Evolutionary conservation across 2,888 invertebrate species (phyloP).

Genomic region (Campoplex capitator): DNA sequence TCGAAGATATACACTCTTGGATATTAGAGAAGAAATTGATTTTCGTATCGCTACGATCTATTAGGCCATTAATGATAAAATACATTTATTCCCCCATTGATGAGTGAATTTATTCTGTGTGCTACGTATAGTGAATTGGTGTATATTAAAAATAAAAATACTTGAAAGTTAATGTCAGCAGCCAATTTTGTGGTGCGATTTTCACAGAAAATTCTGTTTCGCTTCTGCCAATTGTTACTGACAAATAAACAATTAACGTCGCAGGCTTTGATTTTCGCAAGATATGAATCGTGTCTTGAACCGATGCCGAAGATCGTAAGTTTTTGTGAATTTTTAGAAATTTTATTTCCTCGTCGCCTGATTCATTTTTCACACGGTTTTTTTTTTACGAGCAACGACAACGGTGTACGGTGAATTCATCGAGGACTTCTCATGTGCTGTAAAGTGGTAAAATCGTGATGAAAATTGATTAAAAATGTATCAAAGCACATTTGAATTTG

Average conservation of each 20-base stretch:
- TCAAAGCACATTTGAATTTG: neutral
- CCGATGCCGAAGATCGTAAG: neutral
- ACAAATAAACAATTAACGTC: neutral
- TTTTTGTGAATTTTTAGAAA: neutral
- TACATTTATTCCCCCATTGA: conserved; percentile 18
- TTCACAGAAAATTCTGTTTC: neutral
- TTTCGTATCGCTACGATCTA: conserved; percentile 41
- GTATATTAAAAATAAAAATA: neutral
- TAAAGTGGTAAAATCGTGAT: neutral
- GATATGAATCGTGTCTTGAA: neutral
- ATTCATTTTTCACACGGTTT: neutral
- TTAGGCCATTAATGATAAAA: conserved; percentile 59
- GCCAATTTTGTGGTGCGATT: neutral
- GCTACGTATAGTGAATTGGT: neutral
- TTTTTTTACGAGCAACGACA: neutral
- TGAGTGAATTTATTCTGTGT: conserved; percentile 2
- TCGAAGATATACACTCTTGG: neutral
- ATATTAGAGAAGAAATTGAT: conserved; percentile 38
- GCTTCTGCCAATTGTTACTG: neutral
- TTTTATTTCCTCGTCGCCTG: neutral
- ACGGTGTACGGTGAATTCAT: neutral
- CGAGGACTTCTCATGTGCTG: neutral
- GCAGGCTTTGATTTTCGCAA: neutral
- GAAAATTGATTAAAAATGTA: neutral
- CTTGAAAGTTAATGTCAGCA: neutral